Evolutionary conservation across 2,113 vertebrate species (phyloP), one percentile per base, ranked within the genome.

Genomic region (Proteles cristata): DNA sequence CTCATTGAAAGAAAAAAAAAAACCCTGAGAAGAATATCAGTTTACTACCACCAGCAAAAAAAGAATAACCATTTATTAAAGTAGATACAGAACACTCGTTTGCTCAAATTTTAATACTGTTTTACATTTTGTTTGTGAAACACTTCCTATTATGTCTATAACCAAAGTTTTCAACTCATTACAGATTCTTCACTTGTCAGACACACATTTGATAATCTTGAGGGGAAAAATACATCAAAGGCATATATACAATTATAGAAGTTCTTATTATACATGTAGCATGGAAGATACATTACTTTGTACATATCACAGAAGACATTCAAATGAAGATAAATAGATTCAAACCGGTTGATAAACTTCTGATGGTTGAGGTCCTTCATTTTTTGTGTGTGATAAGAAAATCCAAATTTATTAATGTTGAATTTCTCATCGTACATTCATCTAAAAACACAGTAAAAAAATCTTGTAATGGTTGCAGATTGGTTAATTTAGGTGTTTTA

Each of bases 351-450:
- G 96, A 97, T 90, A 94, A 96, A 96, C 26, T 92, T 97, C 87
- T 63, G 31, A 39, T 89, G 35, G 77, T 82, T 98, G 97, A 98
- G 97, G 94, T 97, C 96, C 90, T 98, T 97, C 58, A 88, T 91
- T 97, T 96, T 68, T 96, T 97, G 97, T 97, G 96, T 95, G 95
- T 97, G 98, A 98, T 96, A 98, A 98, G 97, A 98, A 98, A 98
- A 98, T 98, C 79, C 95, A 97, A 88, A 97, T 92, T 96, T 95
- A 92, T 95, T 94, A 71, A 98, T 55, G 69, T 83, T 97, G 98
- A 98, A 92, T 97, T 98, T 98, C 97, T 97, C 95, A 98, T 97
- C 95, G 9, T 98, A 98, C 98, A 98, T 98, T 98, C 98, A 98
- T 97, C 92, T 97, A 97, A 96, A 97, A 98, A 96, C 48, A 97